Evolutionary conservation across 2,113 vertebrate species (phyloP).

Genomic region (Eidolon helvum): DNA sequence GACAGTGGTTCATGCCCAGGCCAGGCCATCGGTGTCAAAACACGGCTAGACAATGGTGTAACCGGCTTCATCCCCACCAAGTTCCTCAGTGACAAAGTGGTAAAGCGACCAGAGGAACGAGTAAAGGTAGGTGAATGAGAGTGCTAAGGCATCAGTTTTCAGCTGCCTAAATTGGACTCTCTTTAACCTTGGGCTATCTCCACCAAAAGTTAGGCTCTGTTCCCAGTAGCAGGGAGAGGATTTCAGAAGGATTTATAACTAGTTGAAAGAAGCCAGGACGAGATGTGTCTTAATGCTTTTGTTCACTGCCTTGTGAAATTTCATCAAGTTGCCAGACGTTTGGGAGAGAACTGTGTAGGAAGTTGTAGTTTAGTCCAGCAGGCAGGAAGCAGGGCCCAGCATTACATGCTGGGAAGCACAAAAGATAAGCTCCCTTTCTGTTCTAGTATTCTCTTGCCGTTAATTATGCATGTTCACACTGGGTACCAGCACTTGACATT

Average conservation of each 20-base stretch:
- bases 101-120: conserved; percentile 97
- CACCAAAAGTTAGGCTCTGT: not conserved
- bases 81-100: conserved; percentile 98
- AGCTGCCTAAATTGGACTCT: not conserved
- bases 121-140: conserved; percentile 90
- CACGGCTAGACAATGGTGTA: conserved; percentile 95
- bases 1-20: conserved; percentile 98
- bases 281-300: conserved; percentile 81
- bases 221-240: not conserved
- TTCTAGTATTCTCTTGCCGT: not conserved
- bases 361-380: not conserved
- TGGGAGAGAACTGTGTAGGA: conserved; percentile 20
- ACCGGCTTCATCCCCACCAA: conserved; percentile 98
- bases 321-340: conserved; percentile 27
- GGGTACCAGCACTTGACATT: not conserved
- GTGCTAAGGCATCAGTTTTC: not conserved
- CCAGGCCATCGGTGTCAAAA: conserved; percentile 97
- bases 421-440: not conserved
- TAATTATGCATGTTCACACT: not conserved
- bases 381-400: conserved; percentile 30
- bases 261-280: conserved; percentile 68
- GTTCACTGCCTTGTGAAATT: conserved; percentile 45
- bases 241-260: conserved; percentile 67
- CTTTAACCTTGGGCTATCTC: not conserved
- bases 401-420: conserved; percentile 22